phyloP scores from a whole-genome alignment of 2,113 vertebrate genomes.

The Chaetodon auriga region DNA sequence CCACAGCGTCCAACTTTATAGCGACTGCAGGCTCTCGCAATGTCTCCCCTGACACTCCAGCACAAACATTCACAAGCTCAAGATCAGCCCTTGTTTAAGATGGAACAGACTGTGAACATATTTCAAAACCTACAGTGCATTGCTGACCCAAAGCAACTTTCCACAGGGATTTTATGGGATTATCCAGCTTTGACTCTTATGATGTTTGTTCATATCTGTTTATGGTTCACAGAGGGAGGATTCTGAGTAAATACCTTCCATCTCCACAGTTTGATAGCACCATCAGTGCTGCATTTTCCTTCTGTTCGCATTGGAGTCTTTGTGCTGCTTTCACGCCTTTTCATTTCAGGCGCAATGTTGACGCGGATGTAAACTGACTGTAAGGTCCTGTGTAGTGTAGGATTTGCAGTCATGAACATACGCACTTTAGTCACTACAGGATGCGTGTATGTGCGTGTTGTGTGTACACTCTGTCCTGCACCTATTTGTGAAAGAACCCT shows the following conservation, averaged over 20 bases:
- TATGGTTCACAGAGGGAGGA: conserved; percentile 1
- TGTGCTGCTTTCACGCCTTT: not conserved
- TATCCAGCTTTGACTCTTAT: conserved; percentile 29
- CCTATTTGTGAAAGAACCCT: conserved; percentile 1
- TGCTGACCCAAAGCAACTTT: conserved; percentile 49
- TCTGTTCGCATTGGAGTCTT: not conserved
- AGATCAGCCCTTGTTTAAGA: conserved; percentile 24
- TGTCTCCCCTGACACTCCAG: conserved; percentile 1
- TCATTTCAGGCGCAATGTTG: not conserved
- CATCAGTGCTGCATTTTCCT: not conserved
- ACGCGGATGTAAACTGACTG: no score
- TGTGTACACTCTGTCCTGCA: conserved; percentile 3
- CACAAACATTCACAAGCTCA: conserved; percentile 22
- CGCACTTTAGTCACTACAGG: not conserved
- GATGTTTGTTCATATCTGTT: conserved; percentile 12
- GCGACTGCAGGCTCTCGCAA: not conserved
- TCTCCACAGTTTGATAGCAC: conserved; percentile 1
- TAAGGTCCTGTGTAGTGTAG: not conserved
- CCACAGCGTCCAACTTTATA: not conserved
- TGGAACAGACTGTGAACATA: conserved; percentile 18
- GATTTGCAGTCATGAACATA: not conserved
- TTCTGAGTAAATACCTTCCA: conserved; percentile 2
- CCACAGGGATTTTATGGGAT: conserved; percentile 39
- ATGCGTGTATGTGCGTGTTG: conserved; percentile 1
- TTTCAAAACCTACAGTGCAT: conserved; percentile 24